Evolutionary conservation across 2,797 vertebrate species (phyloP).

Genomic region (Scolopax rusticola): DNA sequence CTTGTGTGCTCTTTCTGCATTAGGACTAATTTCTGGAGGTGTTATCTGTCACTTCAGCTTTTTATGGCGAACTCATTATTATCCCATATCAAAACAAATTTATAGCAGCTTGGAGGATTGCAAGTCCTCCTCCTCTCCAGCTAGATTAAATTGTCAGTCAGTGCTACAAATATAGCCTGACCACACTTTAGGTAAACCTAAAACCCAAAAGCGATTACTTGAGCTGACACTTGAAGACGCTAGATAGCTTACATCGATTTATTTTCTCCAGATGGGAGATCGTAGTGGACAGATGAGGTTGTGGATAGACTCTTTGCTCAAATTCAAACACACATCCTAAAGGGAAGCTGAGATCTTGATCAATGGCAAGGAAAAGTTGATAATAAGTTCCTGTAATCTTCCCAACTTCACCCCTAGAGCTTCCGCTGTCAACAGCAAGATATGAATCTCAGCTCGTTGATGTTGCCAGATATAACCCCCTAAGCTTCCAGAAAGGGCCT

Average conservation of each 20-base stretch:
- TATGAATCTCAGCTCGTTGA: background rate
- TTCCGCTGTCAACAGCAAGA: background rate
- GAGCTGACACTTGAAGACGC: background rate
- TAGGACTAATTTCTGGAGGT: background rate
- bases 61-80: background rate
- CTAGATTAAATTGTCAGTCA: slow-evolving; percentile 25
- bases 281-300: background rate
- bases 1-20: background rate
- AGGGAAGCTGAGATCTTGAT: slow-evolving; percentile 5
- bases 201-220: background rate
- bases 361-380: background rate
- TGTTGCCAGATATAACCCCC: background rate
- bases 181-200: background rate
- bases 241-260: background rate
- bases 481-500: background rate
- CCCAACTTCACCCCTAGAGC: background rate
- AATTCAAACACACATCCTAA: background rate
- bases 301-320: background rate
- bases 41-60: background rate
- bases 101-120: background rate
- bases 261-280: background rate
- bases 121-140: background rate
- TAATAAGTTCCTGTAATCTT: slow-evolving; percentile 3
- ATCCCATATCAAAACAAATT: background rate
- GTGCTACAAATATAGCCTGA: background rate